Conservation (phyloP, 2,888 invertebrate genomes). For the Dexiosoma caninum region DNA sequence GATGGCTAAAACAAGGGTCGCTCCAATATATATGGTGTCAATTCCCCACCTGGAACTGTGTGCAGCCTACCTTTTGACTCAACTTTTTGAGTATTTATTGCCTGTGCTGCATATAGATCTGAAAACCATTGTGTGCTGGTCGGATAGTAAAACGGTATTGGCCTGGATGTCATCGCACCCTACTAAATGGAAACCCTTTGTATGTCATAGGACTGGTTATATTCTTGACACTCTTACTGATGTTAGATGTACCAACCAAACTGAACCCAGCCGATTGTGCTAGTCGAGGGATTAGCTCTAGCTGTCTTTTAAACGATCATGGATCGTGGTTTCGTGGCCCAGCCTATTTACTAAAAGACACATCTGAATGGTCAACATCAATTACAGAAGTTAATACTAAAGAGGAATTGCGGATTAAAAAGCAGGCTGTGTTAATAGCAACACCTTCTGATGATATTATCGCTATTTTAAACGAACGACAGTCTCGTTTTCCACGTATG, state of each 20-base stretch:
- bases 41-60: slow-evolving; percentile 21
- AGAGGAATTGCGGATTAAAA: slow-evolving; percentile 1
- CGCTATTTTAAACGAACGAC: not conserved
- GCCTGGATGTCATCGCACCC: slow-evolving; percentile 3
- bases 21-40: not conserved
- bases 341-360: not conserved
- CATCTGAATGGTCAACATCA: not conserved
- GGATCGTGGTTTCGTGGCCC: slow-evolving; percentile 28
- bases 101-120: not conserved
- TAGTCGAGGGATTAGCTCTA: too few species aligned
- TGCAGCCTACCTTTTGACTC: not conserved
- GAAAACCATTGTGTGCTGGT: slow-evolving; percentile 2
- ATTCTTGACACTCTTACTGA: not conserved
- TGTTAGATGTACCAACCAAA: slow-evolving; percentile 16
- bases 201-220: slow-evolving; percentile 1
- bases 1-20: slow-evolving; percentile 20
- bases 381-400: not conserved
- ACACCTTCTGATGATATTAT: not conserved
- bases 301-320: not conserved
- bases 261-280: slow-evolving; percentile 1
- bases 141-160: slow-evolving; percentile 25
- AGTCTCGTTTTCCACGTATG: not conserved
- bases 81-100: slow-evolving; percentile 17
- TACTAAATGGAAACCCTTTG: slow-evolving; percentile 34
- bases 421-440: not conserved